These are phyloP conservation scores for Brachyalestes nurse DNA, from an alignment of 2,797 vertebrate genomes.

Conservation along the genomic window DNA sequence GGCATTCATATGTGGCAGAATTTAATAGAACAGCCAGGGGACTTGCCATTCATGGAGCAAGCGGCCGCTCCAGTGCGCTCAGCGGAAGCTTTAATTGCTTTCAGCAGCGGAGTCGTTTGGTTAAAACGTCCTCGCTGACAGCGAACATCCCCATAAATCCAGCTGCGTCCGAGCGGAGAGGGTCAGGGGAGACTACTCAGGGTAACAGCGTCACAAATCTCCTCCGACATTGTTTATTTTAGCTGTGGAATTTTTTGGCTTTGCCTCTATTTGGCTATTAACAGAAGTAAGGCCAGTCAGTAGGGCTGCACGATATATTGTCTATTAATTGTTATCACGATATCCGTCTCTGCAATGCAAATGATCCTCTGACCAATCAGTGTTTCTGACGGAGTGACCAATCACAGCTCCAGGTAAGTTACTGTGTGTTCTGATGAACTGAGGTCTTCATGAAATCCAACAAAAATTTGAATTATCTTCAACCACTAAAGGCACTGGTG, in stretches of 20 bases:
- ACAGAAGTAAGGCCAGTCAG: no score
- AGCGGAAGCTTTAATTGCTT: slow-evolving; percentile 52
- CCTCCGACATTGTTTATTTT: neutral
- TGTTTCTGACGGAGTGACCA: no score
- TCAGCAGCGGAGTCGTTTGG: slow-evolving; percentile 37
- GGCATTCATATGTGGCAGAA: slow-evolving; percentile 35
- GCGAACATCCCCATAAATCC: slow-evolving; percentile 52
- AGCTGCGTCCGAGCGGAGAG: slow-evolving; percentile 1
- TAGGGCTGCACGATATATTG: no score
- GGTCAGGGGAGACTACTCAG: neutral
- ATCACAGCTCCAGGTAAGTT: no score
- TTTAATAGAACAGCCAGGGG: slow-evolving; percentile 41
- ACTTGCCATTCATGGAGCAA: slow-evolving; percentile 40
- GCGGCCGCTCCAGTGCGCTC: slow-evolving; percentile 13
- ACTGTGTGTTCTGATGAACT: no score
- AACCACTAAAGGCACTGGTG: no score
- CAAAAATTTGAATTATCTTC: no score
- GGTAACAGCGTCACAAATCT: slow-evolving; percentile 49
- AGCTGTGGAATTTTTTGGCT: neutral
- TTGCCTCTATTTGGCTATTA: no score
- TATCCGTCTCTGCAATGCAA: no score
- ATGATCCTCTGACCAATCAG: no score
- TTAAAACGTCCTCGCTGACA: slow-evolving; percentile 40
- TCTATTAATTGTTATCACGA: no score
- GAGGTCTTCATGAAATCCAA: no score